Base-by-base conservation (phyloP, 2,113 vertebrate species). In the Todiramphus chloris region DNA sequence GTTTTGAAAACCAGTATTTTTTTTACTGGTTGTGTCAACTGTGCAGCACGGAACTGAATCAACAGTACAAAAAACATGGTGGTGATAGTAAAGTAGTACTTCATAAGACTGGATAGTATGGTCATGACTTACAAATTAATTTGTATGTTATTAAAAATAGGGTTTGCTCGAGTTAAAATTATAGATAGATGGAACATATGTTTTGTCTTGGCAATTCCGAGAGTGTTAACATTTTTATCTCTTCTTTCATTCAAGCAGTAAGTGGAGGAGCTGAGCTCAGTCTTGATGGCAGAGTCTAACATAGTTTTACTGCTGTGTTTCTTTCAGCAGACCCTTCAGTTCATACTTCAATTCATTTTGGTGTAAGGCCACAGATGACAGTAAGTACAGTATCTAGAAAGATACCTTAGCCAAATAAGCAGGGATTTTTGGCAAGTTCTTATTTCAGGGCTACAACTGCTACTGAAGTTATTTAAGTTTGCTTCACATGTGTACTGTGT, bases 401-500 rank as follows among this genome's bases (percentile, higher is more conserved):
- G 79, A 90, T 44, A 5, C 0, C 1, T 68, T 88, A 62, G 30
- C 48, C 82, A 72, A 89, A 91, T 74, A 51, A 89, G 31, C 58
- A 55, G 59, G 14, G 79, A 24, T 55, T 82, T 92, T 88, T 88
- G 53, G n/a, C 51, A 80, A 77, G 19, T 63, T 93, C 89, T 93
- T 83, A 81, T 39, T 95, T 83, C 20, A 48, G 51, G 56, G 8
- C 39, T 89, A 19, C 56, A 78, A 30, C 35, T 70, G 63, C 80
- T 88, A 51, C 83, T 72, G 70, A 93, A 95, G 67, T 77, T 94
- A 76, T 43, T 82, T 86, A 94, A 75, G 78, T 93, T 89, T 87
- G 37, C 70, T 70, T 92, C 86, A 11, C 68, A 4, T 92, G 41
- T 75, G 53, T 92, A 18, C 74, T 87, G 35, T 63, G 37, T 63